Evolutionary conservation across 2,113 vertebrate species (phyloP).

Genomic region (Calypte anna): DNA sequence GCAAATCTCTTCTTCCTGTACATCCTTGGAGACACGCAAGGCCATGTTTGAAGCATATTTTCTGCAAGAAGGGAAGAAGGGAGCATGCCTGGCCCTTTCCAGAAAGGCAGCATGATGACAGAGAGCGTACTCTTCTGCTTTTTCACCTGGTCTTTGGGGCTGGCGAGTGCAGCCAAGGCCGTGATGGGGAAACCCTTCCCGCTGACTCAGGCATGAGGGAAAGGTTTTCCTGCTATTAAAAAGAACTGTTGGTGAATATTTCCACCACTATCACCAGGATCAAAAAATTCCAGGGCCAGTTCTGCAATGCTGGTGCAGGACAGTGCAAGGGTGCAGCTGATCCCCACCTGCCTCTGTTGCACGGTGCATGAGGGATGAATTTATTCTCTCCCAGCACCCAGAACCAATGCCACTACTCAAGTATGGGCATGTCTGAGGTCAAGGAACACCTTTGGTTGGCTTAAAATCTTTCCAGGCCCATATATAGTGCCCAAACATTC

Average conservation of each 20-base stretch:
- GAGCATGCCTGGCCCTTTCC: background rate
- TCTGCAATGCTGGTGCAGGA: rapidly evolving
- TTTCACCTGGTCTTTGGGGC: background rate
- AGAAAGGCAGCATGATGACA: background rate
- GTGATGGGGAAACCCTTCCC: background rate
- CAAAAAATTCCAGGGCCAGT: background rate
- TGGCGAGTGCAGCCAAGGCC: background rate
- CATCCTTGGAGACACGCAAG: rapidly evolving
- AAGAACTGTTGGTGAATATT: background rate
- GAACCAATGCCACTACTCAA: background rate
- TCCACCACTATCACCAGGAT: background rate
- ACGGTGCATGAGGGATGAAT: background rate
- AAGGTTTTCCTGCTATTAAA: slow-evolving; percentile 17
- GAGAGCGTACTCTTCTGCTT: background rate
- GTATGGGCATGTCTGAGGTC: background rate
- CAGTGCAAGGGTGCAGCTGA: background rate
- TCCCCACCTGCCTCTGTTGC: background rate
- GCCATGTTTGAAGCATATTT: rapidly evolving
- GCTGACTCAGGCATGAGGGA: background rate
- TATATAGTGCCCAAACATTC: background rate
- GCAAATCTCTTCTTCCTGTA: background rate
- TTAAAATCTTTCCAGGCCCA: background rate
- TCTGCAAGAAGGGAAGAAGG: background rate
- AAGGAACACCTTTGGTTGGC: background rate
- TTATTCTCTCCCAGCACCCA: background rate